Evolutionary conservation across 1,140 invertebrate species (phyloP), one percentile per base, ranked within the genome.

Genomic region (Batillaria attramentaria): DNA sequence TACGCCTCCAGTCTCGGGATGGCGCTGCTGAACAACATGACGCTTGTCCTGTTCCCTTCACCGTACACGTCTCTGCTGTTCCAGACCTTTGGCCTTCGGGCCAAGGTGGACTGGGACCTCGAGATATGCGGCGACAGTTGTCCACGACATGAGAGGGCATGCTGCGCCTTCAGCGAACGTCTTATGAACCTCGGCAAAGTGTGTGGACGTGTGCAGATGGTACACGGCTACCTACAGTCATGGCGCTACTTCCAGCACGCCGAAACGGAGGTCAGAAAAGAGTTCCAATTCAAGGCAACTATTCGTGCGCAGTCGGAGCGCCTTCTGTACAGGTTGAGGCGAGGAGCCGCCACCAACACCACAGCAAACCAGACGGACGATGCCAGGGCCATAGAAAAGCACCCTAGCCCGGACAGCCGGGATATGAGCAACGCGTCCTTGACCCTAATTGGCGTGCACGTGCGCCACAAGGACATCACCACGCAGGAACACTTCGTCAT

Each of bases 401-500:
- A n/a, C n/a, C n/a, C n/a, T n/a, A n/a, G n/a, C n/a, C n/a, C n/a
- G n/a, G n/a, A n/a, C n/a, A 18, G 70, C 42, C 35, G 24, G 13
- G 37, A 41, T 6, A 4, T 39, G 68, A 41, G 24, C 20, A 3
- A 10, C 68, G 43, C 4, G 68, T 20, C 42, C 31, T 31, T 76
- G 4, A 79, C 77, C 39, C 50, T 84, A 24, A 69, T 87, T 13
- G 84, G 81, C 18, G 68, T 87, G 0, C 85, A 87, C 42, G 68
- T 87, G 10, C 62, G 85, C 16, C 72, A 81, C 35, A 84, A 83
- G 1, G 84, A 85, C 69, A 72, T 84, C 16, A 41, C 81, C 2
- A 41, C 31, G 20, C n/a, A 73, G 4, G n/a, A n/a, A n/a, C n/a
- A n/a, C n/a, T 37, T 6, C 20, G 66, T 73, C 42, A 62, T 10